These are phyloP conservation scores for Dufourea novaeangliae DNA, from an alignment of 1,140 invertebrate species.

Conservation along the genomic window DNA sequence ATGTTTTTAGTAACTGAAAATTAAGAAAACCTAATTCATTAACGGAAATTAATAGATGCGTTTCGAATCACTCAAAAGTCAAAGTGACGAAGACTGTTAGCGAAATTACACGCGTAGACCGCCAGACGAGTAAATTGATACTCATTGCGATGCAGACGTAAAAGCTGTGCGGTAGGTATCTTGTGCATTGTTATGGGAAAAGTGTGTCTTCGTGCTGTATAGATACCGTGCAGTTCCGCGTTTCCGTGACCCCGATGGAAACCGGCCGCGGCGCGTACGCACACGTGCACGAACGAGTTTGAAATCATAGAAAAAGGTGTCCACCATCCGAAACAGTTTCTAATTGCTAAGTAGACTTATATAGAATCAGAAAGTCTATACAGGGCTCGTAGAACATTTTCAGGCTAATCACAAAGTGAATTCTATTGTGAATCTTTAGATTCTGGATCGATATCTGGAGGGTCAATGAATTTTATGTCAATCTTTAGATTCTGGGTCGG, in stretches of 20 bases:
- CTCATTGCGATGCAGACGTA: constrained; percentile 28
- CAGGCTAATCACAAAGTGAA: too few species aligned
- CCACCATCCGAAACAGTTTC: neutral
- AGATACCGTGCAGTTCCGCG: constrained; percentile 74
- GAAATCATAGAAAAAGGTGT: constrained; percentile 41
- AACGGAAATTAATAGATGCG: neutral
- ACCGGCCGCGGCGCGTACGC: constrained; percentile 54
- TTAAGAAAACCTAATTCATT: neutral
- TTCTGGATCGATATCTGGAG: too few species aligned
- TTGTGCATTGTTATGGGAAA: constrained; percentile 76
- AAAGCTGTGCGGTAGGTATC: constrained; percentile 58
- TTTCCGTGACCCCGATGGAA: constrained; percentile 78
- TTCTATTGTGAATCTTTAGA: too few species aligned
- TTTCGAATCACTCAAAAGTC: neutral
- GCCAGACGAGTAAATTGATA: constrained; percentile 68
- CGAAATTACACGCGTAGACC: constrained; percentile 18
- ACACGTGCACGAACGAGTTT: constrained; percentile 20
- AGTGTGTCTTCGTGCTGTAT: constrained; percentile 79
- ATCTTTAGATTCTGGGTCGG: too few species aligned
- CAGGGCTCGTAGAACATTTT: too few species aligned
- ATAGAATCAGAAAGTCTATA: neutral
- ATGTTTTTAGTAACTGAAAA: too few species aligned
- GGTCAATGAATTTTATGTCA: too few species aligned
- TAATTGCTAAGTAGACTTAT: neutral
- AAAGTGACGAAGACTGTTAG: constrained; percentile 15